Percentiles rank a stretch among this genome's conserved stretches.
Evolutionary conservation across 92 coral and sea anemone genomes (phyloP).

Genomic region (Zoanthus sansibaricus): DNA sequence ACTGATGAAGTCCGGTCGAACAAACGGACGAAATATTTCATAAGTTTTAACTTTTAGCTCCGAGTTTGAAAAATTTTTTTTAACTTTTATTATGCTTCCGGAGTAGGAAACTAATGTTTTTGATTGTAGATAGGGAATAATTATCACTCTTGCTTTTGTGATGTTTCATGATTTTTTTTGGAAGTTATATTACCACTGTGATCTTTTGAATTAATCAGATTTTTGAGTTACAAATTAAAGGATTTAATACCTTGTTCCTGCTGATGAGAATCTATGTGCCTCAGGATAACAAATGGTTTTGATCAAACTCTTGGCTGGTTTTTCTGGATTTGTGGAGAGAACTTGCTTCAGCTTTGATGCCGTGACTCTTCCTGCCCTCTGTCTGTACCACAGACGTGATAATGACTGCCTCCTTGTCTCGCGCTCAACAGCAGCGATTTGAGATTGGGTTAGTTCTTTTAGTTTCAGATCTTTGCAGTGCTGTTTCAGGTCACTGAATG

Average conservation of each 20-base stretch:
- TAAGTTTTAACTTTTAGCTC: no score
- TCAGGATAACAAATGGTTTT: constrained; percentile 44
- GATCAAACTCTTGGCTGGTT: constrained; percentile 39
- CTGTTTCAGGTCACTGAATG: constrained; percentile 33
- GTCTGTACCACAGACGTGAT: constrained; percentile 43
- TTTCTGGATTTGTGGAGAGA: constrained; percentile 25
- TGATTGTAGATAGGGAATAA: not conserved
- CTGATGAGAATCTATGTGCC: constrained; percentile 29
- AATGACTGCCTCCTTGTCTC: constrained; percentile 47
- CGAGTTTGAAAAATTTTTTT: no score
- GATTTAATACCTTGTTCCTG: constrained; percentile 4
- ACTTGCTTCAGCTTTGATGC: constrained; percentile 49
- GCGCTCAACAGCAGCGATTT: constrained; percentile 25
- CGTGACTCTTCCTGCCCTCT: constrained; percentile 39
- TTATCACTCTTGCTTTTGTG: constrained; percentile 1
- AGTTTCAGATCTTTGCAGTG: constrained; percentile 4
- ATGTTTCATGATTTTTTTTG: not conserved
- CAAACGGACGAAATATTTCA: no score
- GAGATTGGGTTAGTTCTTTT: constrained; percentile 17
- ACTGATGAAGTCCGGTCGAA: constrained; percentile 20
- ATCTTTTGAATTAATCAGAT: constrained; percentile 5
- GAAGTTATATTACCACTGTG: constrained; percentile 4
- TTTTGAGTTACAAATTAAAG: constrained; percentile 1
- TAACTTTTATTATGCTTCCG: no score
- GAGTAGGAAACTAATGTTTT: no score